These are phyloP conservation scores for Cantharis rufa DNA, from an alignment of 2,888 invertebrate species.

Conservation along the genomic window DNA sequence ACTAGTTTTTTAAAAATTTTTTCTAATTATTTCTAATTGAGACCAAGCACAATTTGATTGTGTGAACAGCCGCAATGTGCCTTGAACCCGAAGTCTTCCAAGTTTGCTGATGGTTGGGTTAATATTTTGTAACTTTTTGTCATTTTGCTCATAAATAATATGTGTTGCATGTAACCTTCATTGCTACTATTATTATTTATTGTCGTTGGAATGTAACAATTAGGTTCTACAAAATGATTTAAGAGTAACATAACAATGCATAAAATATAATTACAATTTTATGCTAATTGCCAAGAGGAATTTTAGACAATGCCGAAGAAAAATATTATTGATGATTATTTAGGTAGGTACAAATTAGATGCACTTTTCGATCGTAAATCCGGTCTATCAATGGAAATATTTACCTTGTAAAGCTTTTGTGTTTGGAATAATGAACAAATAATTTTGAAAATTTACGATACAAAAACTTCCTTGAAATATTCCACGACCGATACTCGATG, in stretches of 20 bases:
- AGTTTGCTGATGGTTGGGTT: neutral
- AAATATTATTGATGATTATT: neutral
- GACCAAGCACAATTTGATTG: neutral
- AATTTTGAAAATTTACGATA: neutral
- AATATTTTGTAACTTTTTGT: neutral
- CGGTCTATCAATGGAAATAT: neutral
- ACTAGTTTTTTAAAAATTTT: no score
- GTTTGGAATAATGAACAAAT: neutral
- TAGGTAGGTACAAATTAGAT: neutral
- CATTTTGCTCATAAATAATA: neutral
- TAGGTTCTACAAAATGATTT: neutral
- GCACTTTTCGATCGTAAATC: neutral
- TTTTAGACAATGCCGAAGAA: neutral
- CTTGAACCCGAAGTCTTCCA: neutral
- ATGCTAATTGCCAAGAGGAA: neutral
- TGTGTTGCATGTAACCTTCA: neutral
- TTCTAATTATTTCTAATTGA: no score
- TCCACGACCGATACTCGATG: neutral
- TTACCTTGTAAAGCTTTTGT: neutral
- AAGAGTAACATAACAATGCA: neutral
- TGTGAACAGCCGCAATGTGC: neutral
- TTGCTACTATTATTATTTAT: neutral
- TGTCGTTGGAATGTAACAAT: neutral
- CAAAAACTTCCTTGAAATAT: neutral
- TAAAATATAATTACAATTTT: neutral